phyloP scores from a whole-genome alignment of 2,113 vertebrate genomes.

The Ondatra zibethicus region DNA sequence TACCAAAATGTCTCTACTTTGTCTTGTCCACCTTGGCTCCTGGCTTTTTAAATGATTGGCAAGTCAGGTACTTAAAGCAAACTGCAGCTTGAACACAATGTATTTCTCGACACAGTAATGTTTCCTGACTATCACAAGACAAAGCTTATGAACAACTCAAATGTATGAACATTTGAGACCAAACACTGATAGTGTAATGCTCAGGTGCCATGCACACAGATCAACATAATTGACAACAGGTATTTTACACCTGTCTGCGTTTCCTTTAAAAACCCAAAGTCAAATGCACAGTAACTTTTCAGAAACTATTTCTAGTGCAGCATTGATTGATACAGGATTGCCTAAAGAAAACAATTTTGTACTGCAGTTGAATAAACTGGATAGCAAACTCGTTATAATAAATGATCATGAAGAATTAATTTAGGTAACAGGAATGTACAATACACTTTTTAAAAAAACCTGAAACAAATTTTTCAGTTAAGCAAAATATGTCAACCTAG shows the following conservation, averaged over 20 bases:
- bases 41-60: constrained; percentile 74
- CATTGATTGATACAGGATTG: constrained; percentile 76
- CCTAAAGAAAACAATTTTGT: constrained; percentile 67
- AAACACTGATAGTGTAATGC: constrained; percentile 53
- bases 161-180: constrained; percentile 60
- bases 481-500: constrained; percentile 70
- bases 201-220: constrained; percentile 69
- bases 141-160: constrained; percentile 77
- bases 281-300: constrained; percentile 71
- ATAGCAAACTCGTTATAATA: constrained; percentile 63
- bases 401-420: constrained; percentile 70
- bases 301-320: constrained; percentile 73
- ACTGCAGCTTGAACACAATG: constrained; percentile 70
- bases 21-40: background rate
- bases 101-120: constrained; percentile 70
- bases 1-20: background rate
- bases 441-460: constrained; percentile 54
- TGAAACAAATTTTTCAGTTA: constrained; percentile 38
- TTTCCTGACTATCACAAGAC: constrained; percentile 66
- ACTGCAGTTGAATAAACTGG: constrained; percentile 74
- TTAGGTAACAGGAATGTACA: constrained; percentile 69
- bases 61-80: constrained; percentile 75
- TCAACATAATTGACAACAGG: constrained; percentile 77
- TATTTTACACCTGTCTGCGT: constrained; percentile 68
- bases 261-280: constrained; percentile 71